Conservation (phyloP, 2,113 vertebrate genomes). For the Progne subis region DNA sequence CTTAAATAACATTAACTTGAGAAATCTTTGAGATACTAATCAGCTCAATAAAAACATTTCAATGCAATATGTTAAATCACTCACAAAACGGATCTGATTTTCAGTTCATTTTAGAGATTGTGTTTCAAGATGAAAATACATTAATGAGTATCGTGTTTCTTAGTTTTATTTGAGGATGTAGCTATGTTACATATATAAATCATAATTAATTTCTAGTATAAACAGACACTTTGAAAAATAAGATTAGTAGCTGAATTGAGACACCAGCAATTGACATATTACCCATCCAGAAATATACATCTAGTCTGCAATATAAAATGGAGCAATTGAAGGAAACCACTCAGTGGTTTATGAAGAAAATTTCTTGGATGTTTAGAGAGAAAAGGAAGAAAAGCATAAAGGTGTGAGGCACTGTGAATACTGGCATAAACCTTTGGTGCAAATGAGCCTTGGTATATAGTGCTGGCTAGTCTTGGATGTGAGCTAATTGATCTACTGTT, state of each 20-base stretch:
- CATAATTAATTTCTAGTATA: neutral
- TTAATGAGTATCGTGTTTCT: neutral
- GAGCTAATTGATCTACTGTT: neutral
- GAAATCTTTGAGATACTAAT: neutral
- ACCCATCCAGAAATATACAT: neutral
- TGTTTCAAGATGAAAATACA: neutral
- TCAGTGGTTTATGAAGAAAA: neutral
- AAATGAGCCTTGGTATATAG: neutral
- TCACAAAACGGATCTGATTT: neutral
- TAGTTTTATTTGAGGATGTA: neutral
- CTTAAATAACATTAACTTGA: neutral
- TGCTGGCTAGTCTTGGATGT: neutral
- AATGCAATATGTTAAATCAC: neutral
- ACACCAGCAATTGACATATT: neutral
- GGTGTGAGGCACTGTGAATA: neutral
- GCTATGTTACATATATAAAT: neutral
- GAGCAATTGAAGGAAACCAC: neutral
- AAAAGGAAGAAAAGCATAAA: neutral
- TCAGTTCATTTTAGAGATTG: neutral
- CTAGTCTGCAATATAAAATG: neutral
- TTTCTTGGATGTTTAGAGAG: neutral
- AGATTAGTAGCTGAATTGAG: neutral
- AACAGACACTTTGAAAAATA: neutral
- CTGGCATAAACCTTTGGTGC: neutral
- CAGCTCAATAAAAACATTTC: neutral